A percentile compares a stretch with the other conserved stretches of the same genome.
These are phyloP conservation scores for Buathra laborator DNA, from an alignment of 2,888 invertebrate genomes.

Conservation along the genomic window DNA sequence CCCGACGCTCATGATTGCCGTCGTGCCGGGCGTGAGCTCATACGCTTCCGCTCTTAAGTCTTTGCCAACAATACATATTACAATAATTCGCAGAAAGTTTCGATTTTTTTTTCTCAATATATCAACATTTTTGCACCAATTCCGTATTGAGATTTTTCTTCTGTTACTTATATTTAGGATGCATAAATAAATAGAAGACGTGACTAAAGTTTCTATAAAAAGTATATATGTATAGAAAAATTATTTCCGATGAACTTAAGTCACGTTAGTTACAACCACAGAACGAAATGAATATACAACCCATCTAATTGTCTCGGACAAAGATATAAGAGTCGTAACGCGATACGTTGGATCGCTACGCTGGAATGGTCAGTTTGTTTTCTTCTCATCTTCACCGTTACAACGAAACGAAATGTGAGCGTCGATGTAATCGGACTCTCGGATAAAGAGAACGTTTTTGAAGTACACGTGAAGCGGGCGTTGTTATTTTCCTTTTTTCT, in stretches of 20 bases:
- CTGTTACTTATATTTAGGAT: not conserved
- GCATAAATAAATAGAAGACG: not conserved
- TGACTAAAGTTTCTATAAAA: not conserved
- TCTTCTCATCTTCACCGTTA: conserved; percentile 29
- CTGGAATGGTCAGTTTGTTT: conserved; percentile 24
- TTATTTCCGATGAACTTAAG: not conserved
- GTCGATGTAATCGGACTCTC: conserved; percentile 59
- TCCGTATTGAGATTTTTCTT: not conserved
- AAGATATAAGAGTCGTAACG: conserved; percentile 48
- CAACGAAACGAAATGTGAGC: conserved; percentile 54
- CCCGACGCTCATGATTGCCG: conserved; percentile 51
- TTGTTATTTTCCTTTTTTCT: conserved; percentile 9
- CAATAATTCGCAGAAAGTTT: not conserved
- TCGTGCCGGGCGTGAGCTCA: conserved; percentile 73
- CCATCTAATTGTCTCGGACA: not conserved
- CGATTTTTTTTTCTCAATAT: not conserved
- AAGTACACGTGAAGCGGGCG: conserved; percentile 7
- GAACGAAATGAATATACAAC: conserved; percentile 21
- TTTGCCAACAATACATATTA: not conserved
- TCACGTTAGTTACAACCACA: not conserved
- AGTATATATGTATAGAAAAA: not conserved
- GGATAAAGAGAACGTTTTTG: conserved; percentile 24
- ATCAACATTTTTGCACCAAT: not conserved
- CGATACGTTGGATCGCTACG: conserved; percentile 52
- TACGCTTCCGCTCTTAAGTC: conserved; percentile 73